A percentile compares a stretch with the other conserved stretches of the same genome.
Evolutionary conservation across 2,888 invertebrate species (phyloP).

Genomic region (Crioceris asparagi): DNA sequence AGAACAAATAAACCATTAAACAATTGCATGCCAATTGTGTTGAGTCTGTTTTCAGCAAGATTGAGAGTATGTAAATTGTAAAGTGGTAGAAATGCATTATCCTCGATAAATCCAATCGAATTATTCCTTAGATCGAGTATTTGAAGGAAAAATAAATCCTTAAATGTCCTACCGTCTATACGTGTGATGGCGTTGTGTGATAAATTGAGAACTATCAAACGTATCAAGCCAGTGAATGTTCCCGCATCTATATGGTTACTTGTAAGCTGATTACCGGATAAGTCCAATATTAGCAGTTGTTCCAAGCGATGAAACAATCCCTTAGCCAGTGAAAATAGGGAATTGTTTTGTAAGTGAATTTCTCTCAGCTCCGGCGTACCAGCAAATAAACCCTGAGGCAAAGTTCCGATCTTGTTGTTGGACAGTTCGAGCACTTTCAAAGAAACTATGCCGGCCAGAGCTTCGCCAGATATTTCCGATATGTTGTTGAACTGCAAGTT

Average conservation of each 20-base stretch:
- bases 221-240: constrained; percentile 74
- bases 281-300: constrained; percentile 71
- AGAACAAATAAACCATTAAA: constrained; percentile 77
- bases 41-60: constrained; percentile 76
- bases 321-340: constrained; percentile 68
- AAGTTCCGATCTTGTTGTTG: constrained; percentile 67
- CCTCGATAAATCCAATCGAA: constrained; percentile 78
- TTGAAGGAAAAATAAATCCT: constrained; percentile 76
- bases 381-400: constrained; percentile 74
- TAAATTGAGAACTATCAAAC: constrained; percentile 73
- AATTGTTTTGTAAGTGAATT: constrained; percentile 76
- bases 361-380: constrained; percentile 72
- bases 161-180: constrained; percentile 74
- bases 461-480: constrained; percentile 64
- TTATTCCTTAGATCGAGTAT: constrained; percentile 79
- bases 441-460: constrained; percentile 67
- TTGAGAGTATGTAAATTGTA: constrained; percentile 85
- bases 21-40: constrained; percentile 67
- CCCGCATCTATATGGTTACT: constrained; percentile 76
- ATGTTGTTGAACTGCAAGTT: constrained; percentile 77
- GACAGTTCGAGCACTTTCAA: constrained; percentile 77
- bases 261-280: constrained; percentile 75
- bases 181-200: constrained; percentile 78
- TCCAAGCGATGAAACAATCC: constrained; percentile 76
- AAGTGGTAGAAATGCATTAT: constrained; percentile 76